Base-by-base conservation (phyloP, 2,888 invertebrate genomes). In the Tachina lurida region DNA sequence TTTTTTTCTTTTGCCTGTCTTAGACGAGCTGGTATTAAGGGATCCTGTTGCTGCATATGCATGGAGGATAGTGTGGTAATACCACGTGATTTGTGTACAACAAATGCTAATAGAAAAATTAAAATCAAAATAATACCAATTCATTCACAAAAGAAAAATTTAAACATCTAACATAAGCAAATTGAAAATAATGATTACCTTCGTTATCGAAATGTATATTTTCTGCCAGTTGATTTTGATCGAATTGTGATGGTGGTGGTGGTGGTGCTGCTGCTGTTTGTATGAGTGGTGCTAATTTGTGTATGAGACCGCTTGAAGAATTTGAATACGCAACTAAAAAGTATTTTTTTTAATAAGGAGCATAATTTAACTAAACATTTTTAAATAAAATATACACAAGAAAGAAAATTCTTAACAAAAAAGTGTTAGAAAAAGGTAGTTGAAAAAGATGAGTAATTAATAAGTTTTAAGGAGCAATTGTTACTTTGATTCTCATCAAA, bases 51-150 rank as follows among this genome's bases (percentile, higher is more conserved):
- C 86, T 91, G 91, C 88, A 90, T 90, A 89, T 92, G 93, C 88
- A 94, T 93, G 54, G 96, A 95, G 92, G 95, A 95, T 87, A 96
- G 92, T 39, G 97, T 97, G 71, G 97, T 96, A 90, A 97, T 95
- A 87, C 95, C 96, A 89, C 95, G 94, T 67, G 96, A 96, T 88
- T 96, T 94, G 93, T 97, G 97, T 85, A 97, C 97, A 62, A 97
- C 96, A 93, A 97, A 97, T 87, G 92, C 93, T 93, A 88, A 67
- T 73, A 43, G 39, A 47, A 60, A 77, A 67, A 77, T 71, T 9
- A 47, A 84, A 86, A 87, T 68, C 31, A 82, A 87, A 65, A 60
- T 22, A 58, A 84, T 41, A 81, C 56, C 56, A 47, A 15, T 49
- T 17, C 15, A 17, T 73, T 43, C 19, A 9, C 31, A 54, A 49